Conservation (phyloP, 2,888 invertebrate species). For the Steinernema scapterisci region DNA sequence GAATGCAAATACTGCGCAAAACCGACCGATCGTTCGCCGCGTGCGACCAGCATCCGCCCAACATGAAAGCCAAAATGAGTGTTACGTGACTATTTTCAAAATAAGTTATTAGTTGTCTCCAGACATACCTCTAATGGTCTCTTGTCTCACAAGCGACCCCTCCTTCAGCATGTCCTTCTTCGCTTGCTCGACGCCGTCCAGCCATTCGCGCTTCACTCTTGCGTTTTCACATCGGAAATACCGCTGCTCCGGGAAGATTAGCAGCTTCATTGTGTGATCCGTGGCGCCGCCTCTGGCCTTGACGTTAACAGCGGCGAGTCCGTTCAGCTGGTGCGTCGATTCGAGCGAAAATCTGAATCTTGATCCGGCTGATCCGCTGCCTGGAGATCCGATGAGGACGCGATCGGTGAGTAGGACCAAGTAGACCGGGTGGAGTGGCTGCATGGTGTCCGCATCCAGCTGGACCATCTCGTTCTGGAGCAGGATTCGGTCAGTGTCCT, state of each 20-base stretch:
- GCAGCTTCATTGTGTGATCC: constrained; percentile 59
- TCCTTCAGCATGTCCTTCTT: constrained; percentile 51
- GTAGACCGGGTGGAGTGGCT: constrained; percentile 49
- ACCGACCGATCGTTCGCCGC: too few species aligned
- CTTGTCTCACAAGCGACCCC: constrained; percentile 53
- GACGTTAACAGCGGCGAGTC: constrained; percentile 63
- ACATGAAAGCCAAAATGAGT: too few species aligned
- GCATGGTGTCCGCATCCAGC: constrained; percentile 60
- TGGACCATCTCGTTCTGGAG: constrained; percentile 60
- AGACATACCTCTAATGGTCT: constrained; percentile 58
- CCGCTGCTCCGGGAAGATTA: constrained; percentile 64
- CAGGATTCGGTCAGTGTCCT: constrained; percentile 57
- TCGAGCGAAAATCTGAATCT: constrained; percentile 50
- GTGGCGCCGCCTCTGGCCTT: constrained; percentile 50
- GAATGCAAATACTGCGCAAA: too few species aligned
- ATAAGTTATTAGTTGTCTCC: not conserved
- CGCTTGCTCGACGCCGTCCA: constrained; percentile 61
- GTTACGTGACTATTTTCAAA: too few species aligned
- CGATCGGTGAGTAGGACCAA: constrained; percentile 59
- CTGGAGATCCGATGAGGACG: constrained; percentile 57
- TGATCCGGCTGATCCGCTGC: constrained; percentile 32
- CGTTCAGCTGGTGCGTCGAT: constrained; percentile 57
- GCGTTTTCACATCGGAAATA: constrained; percentile 57
- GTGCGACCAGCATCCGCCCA: too few species aligned
- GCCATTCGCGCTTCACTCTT: constrained; percentile 59